A percentile compares a stretch with the other conserved stretches of the same genome.
These are phyloP conservation scores for Caenorhabditis wallacei DNA, from an alignment of 2,888 invertebrate species.

Conservation along the genomic window DNA sequence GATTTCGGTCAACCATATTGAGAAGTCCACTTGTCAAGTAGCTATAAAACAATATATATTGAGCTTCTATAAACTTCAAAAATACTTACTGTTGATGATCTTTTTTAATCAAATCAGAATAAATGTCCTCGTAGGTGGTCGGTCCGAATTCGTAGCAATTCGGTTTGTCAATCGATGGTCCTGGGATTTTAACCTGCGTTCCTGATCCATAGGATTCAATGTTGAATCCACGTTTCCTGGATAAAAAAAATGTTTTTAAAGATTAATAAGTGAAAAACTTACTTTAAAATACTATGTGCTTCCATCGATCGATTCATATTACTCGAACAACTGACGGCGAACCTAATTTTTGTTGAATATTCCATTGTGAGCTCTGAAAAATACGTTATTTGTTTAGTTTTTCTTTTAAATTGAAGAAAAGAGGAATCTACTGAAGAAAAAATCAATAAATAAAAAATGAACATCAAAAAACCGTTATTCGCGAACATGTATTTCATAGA, in stretches of 20 bases:
- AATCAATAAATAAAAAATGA: too few species aligned
- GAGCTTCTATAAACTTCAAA: not conserved
- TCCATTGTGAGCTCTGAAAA: slow-evolving; percentile 22
- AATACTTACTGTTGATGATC: slow-evolving; percentile 74
- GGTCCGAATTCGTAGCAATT: slow-evolving; percentile 77
- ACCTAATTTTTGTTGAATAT: slow-evolving; percentile 51
- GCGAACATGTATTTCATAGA: too few species aligned
- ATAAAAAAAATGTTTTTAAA: too few species aligned
- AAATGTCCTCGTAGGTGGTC: slow-evolving; percentile 76
- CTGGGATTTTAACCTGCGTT: slow-evolving; percentile 93
- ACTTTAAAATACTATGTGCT: slow-evolving; percentile 95
- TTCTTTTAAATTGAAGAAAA: too few species aligned
- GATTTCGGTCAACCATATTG: slow-evolving; percentile 97
- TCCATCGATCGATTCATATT: slow-evolving; percentile 99
- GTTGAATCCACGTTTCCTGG: slow-evolving; percentile 96
- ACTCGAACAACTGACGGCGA: slow-evolving; percentile 98
- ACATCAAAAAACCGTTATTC: too few species aligned
- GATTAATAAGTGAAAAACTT: slow-evolving; percentile 68
- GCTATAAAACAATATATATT: slow-evolving; percentile 76
- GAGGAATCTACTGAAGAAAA: not conserved
- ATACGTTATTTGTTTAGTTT: not conserved
- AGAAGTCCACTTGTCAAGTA: slow-evolving; percentile 98
- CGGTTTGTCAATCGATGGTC: slow-evolving; percentile 88
- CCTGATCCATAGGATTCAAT: slow-evolving; percentile 87
- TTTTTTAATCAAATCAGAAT: slow-evolving; percentile 74